Evolutionary conservation across 2,797 vertebrate species (phyloP).

Genomic region (Enteromius argenteus): DNA sequence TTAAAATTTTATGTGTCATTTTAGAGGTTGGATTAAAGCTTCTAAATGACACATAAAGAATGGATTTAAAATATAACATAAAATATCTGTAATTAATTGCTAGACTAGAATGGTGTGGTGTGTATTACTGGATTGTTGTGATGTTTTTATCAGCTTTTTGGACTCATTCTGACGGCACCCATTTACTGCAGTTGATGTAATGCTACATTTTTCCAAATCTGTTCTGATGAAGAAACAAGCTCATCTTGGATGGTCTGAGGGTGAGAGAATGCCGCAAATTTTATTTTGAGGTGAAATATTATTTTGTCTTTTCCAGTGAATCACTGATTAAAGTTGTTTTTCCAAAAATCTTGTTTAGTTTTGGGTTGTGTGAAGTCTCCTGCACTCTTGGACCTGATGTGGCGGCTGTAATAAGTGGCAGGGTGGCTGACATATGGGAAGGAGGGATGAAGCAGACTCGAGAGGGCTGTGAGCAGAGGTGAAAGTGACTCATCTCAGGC

Average conservation of each 20-base stretch:
- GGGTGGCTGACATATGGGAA: conserved; percentile 26
- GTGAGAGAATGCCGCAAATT: neutral
- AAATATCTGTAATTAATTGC: too few species aligned
- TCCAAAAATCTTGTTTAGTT: neutral
- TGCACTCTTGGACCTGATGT: neutral
- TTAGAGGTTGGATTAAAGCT: too few species aligned
- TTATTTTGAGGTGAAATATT: neutral
- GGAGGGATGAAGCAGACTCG: conserved; percentile 25
- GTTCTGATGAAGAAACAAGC: too few species aligned
- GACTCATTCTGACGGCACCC: too few species aligned
- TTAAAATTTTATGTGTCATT: too few species aligned
- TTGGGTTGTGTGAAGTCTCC: neutral
- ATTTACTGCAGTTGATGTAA: too few species aligned
- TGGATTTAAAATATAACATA: too few species aligned
- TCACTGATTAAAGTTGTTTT: neutral
- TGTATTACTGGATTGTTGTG: too few species aligned
- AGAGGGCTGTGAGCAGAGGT: conserved; percentile 30
- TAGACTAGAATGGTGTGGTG: too few species aligned
- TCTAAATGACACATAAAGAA: too few species aligned
- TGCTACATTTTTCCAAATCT: too few species aligned
- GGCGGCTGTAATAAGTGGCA: conserved; percentile 9
- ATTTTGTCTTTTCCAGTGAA: neutral
- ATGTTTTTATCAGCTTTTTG: too few species aligned
- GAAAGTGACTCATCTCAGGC: conserved; percentile 45
- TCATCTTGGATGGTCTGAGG: neutral